phyloP scores from a whole-genome alignment of 2,113 vertebrate species.

The Alouatta palliata region DNA sequence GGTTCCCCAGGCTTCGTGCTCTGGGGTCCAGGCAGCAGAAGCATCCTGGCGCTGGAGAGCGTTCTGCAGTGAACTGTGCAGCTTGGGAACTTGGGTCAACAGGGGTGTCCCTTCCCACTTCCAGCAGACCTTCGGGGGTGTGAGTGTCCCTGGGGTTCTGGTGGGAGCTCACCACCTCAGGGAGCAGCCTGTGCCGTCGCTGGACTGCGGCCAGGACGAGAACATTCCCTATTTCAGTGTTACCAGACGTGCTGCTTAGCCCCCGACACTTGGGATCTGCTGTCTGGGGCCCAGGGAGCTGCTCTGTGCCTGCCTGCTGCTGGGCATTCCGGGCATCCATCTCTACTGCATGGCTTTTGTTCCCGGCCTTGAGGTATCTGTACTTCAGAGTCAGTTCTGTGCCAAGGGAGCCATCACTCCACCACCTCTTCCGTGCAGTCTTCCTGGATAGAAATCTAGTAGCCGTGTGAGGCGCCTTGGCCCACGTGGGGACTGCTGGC shows the following conservation, averaged over 20 bases:
- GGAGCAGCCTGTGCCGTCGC: not conserved
- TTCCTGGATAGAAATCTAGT: not conserved
- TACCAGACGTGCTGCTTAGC: accelerated
- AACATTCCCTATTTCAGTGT: accelerated
- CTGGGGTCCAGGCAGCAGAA: not conserved
- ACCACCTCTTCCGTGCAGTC: not conserved
- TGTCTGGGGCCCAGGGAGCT: not conserved
- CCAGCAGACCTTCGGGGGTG: not conserved
- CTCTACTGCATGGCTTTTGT: not conserved
- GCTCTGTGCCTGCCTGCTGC: accelerated
- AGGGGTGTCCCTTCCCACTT: no score
- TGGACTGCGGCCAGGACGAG: accelerated
- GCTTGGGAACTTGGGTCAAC: not conserved
- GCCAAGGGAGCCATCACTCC: no score
- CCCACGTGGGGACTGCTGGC: accelerated
- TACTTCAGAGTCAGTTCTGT: not conserved
- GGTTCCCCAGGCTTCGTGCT: conserved; percentile 42
- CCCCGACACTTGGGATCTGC: accelerated
- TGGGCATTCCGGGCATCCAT: accelerated
- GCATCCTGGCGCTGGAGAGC: not conserved
- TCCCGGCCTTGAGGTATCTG: not conserved
- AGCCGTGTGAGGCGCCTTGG: accelerated
- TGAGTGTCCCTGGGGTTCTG: not conserved
- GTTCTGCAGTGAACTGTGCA: accelerated
- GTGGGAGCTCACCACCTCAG: not conserved